Evolutionary conservation across 2,113 vertebrate species (phyloP).

Genomic region (Micromys minutus): DNA sequence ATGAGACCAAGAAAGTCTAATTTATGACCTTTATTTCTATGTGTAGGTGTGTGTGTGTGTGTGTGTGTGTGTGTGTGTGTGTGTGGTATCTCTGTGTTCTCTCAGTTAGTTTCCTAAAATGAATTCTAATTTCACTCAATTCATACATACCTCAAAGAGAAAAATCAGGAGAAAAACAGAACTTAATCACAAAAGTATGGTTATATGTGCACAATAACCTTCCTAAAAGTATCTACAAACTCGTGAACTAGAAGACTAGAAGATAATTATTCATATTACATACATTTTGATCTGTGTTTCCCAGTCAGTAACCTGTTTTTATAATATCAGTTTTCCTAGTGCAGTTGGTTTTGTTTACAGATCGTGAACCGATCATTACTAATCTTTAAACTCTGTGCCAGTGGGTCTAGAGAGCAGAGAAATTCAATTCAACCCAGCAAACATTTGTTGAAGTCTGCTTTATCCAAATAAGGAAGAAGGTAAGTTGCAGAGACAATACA

Average conservation of each 20-base stretch:
- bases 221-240: constrained; percentile 5
- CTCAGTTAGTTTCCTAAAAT: constrained; percentile 56
- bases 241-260: constrained; percentile 31
- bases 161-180: constrained; percentile 22
- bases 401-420: constrained; percentile 45
- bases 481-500: constrained; percentile 38
- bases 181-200: neutral
- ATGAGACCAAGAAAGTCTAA: constrained; percentile 24
- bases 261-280: constrained; percentile 46
- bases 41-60: neutral
- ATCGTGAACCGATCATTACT: constrained; percentile 59
- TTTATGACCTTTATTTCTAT: constrained; percentile 2
- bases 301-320: constrained; percentile 37
- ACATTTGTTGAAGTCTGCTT: constrained; percentile 58
- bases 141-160: neutral
- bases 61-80: neutral
- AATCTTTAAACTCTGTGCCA: constrained; percentile 58
- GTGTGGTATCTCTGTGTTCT: neutral
- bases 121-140: neutral
- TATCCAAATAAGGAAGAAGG: constrained; percentile 62
- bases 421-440: constrained; percentile 69
- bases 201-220: constrained; percentile 4
- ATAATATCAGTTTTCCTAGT: constrained; percentile 39
- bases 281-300: neutral
- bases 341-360: constrained; percentile 67